These are phyloP conservation scores for Uloborus plumipes DNA, from an alignment of 2,888 invertebrate species.

Conservation along the genomic window DNA sequence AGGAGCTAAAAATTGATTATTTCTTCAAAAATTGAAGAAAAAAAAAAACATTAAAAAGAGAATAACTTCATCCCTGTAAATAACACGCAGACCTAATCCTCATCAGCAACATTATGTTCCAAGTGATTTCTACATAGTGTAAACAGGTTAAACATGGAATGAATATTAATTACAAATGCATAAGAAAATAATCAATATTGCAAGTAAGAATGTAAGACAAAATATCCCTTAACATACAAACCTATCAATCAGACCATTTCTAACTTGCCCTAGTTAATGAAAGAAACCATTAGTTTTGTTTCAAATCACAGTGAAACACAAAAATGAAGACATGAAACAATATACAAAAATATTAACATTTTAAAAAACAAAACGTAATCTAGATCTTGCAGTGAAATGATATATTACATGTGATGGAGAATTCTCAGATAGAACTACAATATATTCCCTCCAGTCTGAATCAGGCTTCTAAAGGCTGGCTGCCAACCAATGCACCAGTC, in stretches of 20 bases:
- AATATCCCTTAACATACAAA: conserved; percentile 27
- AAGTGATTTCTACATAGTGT: too few relatives aligned
- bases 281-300: conserved; percentile 32
- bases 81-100: not conserved
- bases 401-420: conserved; percentile 28
- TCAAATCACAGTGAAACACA: conserved; percentile 11
- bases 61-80: too few relatives aligned
- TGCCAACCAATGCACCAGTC: conserved; percentile 32
- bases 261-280: conserved; percentile 35
- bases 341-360: not conserved
- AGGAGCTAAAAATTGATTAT: too few relatives aligned
- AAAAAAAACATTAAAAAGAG: too few relatives aligned
- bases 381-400: conserved; percentile 41
- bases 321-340: not conserved
- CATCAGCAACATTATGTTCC: too few relatives aligned
- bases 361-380: not conserved
- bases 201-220: not conserved
- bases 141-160: not conserved
- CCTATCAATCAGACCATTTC: conserved; percentile 10
- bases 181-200: not conserved
- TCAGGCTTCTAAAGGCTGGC: conserved; percentile 29
- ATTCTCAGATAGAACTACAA: conserved; percentile 34
- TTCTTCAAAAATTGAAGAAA: too few relatives aligned
- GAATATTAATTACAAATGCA: not conserved
- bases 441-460: conserved; percentile 30